Conservation (phyloP, 1,140 invertebrate species). For the Drosophila subobscura region DNA sequence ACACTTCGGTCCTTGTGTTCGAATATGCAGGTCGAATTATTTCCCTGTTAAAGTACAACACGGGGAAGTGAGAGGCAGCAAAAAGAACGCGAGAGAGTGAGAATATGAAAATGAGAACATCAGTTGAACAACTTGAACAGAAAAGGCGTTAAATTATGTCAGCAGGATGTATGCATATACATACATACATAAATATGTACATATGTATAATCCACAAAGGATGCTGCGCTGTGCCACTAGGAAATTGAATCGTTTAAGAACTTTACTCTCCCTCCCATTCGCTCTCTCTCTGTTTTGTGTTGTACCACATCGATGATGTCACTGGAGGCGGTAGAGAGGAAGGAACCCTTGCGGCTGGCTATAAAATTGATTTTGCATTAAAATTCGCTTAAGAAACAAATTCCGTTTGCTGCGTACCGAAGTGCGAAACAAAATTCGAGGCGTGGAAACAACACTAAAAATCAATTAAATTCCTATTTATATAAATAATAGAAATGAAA, state of each 20-base stretch:
- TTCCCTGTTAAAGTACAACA: too few relatives aligned
- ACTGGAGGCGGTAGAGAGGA: constrained; percentile 11
- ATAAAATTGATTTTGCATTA: constrained; percentile 66
- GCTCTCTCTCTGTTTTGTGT: background rate
- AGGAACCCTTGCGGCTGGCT: background rate
- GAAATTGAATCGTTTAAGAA: constrained; percentile 10
- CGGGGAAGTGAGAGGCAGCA: too few relatives aligned
- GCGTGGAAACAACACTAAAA: constrained; percentile 39
- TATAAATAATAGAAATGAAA: constrained; percentile 29
- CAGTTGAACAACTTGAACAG: too few relatives aligned
- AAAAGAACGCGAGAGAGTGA: too few relatives aligned
- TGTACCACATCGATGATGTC: constrained; percentile 47
- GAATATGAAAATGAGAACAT: too few relatives aligned
- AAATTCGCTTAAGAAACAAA: constrained; percentile 47
- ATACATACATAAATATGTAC: background rate
- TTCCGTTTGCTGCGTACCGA: constrained; percentile 19
- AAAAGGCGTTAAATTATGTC: constrained; percentile 14
- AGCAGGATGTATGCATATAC: constrained; percentile 10
- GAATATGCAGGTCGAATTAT: too few relatives aligned
- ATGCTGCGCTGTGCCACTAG: constrained; percentile 21
- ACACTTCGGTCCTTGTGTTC: too few relatives aligned
- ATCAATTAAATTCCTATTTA: constrained; percentile 72
- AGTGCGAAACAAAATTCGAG: constrained; percentile 4
- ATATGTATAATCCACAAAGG: constrained; percentile 26
- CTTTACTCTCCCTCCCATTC: background rate